phyloP scores from a whole-genome alignment of 1,140 invertebrate species.

The Fopius arisanus region DNA sequence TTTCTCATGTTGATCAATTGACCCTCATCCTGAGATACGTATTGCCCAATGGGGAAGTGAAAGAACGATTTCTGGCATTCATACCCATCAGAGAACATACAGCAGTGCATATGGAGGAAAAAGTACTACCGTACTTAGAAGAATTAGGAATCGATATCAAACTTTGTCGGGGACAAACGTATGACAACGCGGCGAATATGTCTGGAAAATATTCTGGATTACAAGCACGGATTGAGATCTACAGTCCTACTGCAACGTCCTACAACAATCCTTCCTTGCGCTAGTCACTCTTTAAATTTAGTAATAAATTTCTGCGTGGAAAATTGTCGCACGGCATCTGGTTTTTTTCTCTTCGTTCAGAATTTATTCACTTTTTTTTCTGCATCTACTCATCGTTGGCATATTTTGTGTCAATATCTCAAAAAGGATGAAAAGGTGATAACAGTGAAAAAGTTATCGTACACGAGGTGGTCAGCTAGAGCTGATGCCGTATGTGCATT shows the following conservation, averaged over 20 bases:
- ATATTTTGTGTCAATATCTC: constrained; percentile 39
- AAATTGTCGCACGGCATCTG: constrained; percentile 21
- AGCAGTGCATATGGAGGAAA: constrained; percentile 28
- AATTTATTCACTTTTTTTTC: constrained; percentile 32
- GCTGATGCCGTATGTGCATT: too few relatives aligned
- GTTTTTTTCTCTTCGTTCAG: constrained; percentile 28
- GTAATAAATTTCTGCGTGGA: constrained; percentile 17
- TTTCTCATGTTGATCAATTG: constrained; percentile 53
- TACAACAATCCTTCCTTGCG: constrained; percentile 17
- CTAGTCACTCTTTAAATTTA: constrained; percentile 31
- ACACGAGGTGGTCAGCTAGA: too few relatives aligned
- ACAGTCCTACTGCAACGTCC: constrained; percentile 17
- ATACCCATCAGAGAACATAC: constrained; percentile 37
- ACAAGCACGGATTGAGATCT: constrained; percentile 46
- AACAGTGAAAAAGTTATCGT: constrained; percentile 41
- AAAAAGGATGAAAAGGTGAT: constrained; percentile 38
- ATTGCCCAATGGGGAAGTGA: constrained; percentile 16
- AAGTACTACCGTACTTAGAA: constrained; percentile 29
- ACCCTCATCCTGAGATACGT: constrained; percentile 43
- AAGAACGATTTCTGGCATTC: constrained; percentile 39
- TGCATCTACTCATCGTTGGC: constrained; percentile 32
- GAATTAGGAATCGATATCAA: constrained; percentile 45
- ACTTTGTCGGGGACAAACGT: constrained; percentile 49
- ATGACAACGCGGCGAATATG: constrained; percentile 57
- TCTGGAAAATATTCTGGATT: constrained; percentile 51